Evolutionary conservation across 2,888 invertebrate species (phyloP), one percentile per base, ranked within the genome.

Genomic region (Hecatera dysodea): DNA sequence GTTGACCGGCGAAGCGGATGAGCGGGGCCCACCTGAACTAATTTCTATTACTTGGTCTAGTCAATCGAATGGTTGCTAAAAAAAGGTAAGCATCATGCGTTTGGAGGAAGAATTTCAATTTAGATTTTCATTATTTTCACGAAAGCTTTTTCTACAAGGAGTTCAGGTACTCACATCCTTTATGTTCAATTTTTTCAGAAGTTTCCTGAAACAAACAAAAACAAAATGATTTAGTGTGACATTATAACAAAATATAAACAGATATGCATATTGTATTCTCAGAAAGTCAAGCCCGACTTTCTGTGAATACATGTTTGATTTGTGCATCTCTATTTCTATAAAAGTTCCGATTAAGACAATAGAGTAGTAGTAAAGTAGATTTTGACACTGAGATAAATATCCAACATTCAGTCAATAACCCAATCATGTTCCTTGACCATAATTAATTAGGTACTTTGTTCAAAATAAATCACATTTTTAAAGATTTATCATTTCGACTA

Each of bases 11-110:
- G 85, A 84, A 87, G 86, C 88, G 89, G 82, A 88, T 87, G 89
- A 89, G 80, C 84, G 87, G 72, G 87, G 73, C 82, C 82, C 88
- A 91, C 88, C 89, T 90, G 88, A 89, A 88, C 90, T 90, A 90
- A 91, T 90, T 86, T 88, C 85, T 85, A 85, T 89, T 89, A 87
- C 86, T 80, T 85, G 86, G 76, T 79, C 84, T 86, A 82, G 71
- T 83, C 84, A 84, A 75, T 82, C 75, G 82, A 75, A 81, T 81
- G 76, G 78, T 82, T 79, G 75, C 76, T 75, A 82, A 72, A 78
- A 79, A 82, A 78, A 78, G 60, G 72, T 72, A 33, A 78, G 57
- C 67, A 65, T 61, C 52, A 72, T 63, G 72, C 62, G 78, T 67
- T 61, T 48, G 15, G 39, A 69, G 65, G 15, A 55, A 70, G 62